Percentiles rank a stretch among this genome's conserved stretches.
phyloP scores from a whole-genome alignment of 1,140 invertebrate genomes.

The Colletes gigas region DNA sequence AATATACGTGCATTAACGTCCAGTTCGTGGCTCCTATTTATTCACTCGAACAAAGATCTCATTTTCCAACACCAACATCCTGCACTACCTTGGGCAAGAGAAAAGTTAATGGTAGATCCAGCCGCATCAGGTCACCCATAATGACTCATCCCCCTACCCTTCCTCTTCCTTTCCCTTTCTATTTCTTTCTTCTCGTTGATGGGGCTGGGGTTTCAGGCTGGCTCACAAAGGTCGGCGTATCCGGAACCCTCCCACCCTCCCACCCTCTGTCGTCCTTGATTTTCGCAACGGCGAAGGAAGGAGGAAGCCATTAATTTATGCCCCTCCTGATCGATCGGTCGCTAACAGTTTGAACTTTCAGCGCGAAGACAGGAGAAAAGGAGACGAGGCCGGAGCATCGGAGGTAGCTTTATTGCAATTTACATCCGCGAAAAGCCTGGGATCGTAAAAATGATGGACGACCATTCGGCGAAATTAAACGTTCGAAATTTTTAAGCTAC shows the following conservation, averaged over 20 bases:
- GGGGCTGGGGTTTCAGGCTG: slow-evolving; percentile 25
- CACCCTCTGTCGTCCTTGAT: slow-evolving; percentile 49
- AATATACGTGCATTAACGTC: too few relatives aligned
- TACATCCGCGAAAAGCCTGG: background rate
- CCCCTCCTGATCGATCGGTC: slow-evolving; percentile 42
- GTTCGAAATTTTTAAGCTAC: too few relatives aligned
- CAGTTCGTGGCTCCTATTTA: background rate
- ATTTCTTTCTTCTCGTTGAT: slow-evolving; percentile 40
- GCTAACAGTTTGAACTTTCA: slow-evolving; percentile 25
- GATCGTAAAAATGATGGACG: background rate
- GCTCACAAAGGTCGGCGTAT: slow-evolving; percentile 52
- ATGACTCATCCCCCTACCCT: slow-evolving; percentile 30
- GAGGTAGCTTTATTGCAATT: background rate
- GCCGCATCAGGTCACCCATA: slow-evolving; percentile 36
- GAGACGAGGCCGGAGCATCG: background rate
- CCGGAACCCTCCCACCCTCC: slow-evolving; percentile 29
- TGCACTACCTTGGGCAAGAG: background rate
- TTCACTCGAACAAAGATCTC: background rate
- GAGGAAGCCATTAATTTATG: slow-evolving; percentile 61
- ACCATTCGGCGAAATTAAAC: background rate
- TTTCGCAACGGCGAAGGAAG: slow-evolving; percentile 43
- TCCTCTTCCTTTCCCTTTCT: background rate
- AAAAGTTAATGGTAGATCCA: slow-evolving; percentile 33
- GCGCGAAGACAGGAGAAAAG: background rate
- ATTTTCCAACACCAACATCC: background rate